These are phyloP conservation scores for Premnoplex brunnescens DNA, from an alignment of 2,797 vertebrate species.

Conservation along the genomic window DNA sequence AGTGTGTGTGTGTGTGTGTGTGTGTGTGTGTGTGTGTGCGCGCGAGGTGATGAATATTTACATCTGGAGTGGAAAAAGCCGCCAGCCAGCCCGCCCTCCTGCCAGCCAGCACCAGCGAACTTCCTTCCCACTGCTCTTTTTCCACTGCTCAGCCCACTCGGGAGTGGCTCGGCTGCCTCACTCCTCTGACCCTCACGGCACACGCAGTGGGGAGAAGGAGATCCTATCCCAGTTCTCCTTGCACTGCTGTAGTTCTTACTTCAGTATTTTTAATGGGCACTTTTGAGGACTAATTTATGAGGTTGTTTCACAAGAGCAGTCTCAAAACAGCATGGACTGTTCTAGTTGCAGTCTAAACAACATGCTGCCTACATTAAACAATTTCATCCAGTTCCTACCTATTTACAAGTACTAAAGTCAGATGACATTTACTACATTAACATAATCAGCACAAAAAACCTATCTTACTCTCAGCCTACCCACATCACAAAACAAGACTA, in stretches of 20 bases:
- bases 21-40: accelerated
- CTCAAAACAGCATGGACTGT: neutral
- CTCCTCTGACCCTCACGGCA: neutral
- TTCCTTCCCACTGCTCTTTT: neutral
- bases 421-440: neutral
- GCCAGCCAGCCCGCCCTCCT: neutral
- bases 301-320: neutral
- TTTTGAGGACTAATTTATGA: neutral
- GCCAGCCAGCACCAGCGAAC: neutral
- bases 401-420: neutral
- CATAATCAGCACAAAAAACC: neutral
- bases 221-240: neutral
- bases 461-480: neutral
- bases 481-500: neutral
- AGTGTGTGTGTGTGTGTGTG: accelerated
- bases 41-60: neutral
- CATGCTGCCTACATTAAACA: neutral
- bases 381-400: neutral
- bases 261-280: neutral
- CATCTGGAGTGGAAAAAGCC: neutral
- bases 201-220: accelerated
- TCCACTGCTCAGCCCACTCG: neutral
- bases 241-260: accelerated
- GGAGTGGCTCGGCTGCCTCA: neutral
- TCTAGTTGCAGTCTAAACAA: neutral